Conservation (phyloP, 30 jellyfish, hydroid and myxozoan species). For the Chironex yamaguchii region DNA sequence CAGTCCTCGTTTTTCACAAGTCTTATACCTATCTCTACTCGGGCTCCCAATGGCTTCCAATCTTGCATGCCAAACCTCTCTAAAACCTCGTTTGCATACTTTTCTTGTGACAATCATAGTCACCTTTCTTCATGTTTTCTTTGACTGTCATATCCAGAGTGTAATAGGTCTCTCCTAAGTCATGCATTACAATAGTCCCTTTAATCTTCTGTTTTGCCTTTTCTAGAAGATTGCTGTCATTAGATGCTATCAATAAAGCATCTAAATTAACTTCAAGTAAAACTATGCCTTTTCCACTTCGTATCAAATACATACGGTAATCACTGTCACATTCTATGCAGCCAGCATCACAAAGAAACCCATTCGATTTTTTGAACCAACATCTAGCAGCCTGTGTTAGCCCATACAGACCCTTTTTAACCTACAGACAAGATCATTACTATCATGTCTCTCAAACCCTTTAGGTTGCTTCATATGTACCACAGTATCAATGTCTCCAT, state of each 20-base stretch:
- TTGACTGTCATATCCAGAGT: conserved; percentile 30
- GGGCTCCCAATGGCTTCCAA: conserved; percentile 39
- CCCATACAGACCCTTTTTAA: too few relatives aligned
- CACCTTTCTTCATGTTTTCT: conserved; percentile 16
- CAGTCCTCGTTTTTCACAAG: conserved; percentile 4
- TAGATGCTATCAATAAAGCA: conserved; percentile 49
- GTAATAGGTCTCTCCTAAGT: conserved; percentile 33
- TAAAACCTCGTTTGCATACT: conserved; percentile 12
- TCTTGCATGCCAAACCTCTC: conserved; percentile 27
- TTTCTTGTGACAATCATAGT: conserved; percentile 14
- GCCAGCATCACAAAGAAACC: too few relatives aligned
- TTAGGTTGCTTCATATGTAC: too few relatives aligned
- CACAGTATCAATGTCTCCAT: too few relatives aligned
- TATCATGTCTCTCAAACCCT: too few relatives aligned
- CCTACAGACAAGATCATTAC: too few relatives aligned
- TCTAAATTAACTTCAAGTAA: conserved; percentile 15
- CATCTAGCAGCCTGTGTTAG: too few relatives aligned
- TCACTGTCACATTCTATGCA: too few relatives aligned
- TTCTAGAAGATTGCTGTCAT: background rate
- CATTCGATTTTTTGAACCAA: too few relatives aligned
- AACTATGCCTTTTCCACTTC: conserved; percentile 23
- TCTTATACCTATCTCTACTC: conserved; percentile 31
- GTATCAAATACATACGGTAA: conserved; percentile 20
- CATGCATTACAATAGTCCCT: conserved; percentile 21
- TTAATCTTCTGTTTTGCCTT: conserved; percentile 16